Evolutionary conservation across 1,140 invertebrate genomes (phyloP), one percentile per base, ranked within the genome.

Genomic region (Hetaerina americana): DNA sequence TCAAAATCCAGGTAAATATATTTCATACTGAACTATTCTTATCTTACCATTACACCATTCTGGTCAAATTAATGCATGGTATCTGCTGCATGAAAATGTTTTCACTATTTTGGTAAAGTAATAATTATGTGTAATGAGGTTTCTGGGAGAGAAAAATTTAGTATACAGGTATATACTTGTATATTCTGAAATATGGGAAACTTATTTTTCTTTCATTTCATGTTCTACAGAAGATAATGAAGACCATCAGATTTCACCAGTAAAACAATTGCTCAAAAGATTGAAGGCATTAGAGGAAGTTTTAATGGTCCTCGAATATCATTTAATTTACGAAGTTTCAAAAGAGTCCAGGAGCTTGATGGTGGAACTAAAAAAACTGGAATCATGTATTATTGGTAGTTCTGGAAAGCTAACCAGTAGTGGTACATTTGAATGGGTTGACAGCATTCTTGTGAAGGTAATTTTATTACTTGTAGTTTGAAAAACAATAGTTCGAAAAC

Each of bases 341-440:
- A 67, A 74, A 27, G 71, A 72, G 66, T 71, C 74, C 40, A 68
- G 69, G 18, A 72, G 27, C 27, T 72, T 57, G 25, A 22, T 40
- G 5, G 5, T 26, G 27, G 5, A 24, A 24, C 18, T 72, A 5
- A 8, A 40, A n/a, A 31, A 26, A 10, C 26, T 72, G 27, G 71
- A 70, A 12, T 26, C 15, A 28, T 70, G n/a, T 25, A 5, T 28
- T 86, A 86, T 49, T 18, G 40, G 40, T 57, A n/a, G 22, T 10
- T 12, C 15, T 57, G 28, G 75, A 74, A 69, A 74, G 74, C 81
- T 92, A 8, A 90, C 89, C 76, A 88, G 87, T 0, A 90, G 92
- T 57, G 92, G 95, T 68, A 90, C 91, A 81, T 99, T 99, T 82
- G 95, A 99, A 81, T 99, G 97, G 97, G 87, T 97, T 12, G 95